Conservation (phyloP, 1,140 invertebrate genomes). For the Anoplolepis gracilipes region DNA sequence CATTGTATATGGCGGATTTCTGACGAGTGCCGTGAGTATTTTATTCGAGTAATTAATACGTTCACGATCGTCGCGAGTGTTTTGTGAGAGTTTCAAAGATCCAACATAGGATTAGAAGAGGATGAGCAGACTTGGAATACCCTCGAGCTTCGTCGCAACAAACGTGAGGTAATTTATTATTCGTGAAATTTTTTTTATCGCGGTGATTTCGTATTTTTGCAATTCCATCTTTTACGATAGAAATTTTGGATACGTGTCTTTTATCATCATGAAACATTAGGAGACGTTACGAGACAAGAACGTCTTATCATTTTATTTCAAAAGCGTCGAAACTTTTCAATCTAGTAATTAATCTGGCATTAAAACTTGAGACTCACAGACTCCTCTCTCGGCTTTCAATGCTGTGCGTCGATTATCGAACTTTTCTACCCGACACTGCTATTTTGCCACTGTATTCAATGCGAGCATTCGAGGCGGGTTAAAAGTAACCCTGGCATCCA, state of each 20-base stretch:
- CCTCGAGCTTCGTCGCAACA: too few species aligned
- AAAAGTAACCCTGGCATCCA: constrained; percentile 78
- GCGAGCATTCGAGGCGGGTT: constrained; percentile 75
- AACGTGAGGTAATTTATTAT: too few species aligned
- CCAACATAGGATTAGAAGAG: too few species aligned
- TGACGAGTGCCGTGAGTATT: too few species aligned
- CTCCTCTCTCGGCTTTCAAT: constrained; percentile 17
- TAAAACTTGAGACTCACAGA: background rate
- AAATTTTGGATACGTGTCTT: background rate
- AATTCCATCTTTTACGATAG: too few species aligned
- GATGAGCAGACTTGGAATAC: too few species aligned
- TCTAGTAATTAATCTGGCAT: constrained; percentile 48
- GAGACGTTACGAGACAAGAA: background rate
- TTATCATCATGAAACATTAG: background rate
- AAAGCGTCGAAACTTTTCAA: constrained; percentile 28
- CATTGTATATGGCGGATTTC: too few species aligned
- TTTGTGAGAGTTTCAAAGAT: too few species aligned
- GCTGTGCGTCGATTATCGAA: constrained; percentile 63
- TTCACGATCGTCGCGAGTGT: too few species aligned
- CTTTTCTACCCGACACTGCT: constrained; percentile 28
- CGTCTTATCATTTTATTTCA: background rate
- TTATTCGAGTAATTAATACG: too few species aligned
- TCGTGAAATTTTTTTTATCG: too few species aligned
- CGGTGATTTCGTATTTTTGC: too few species aligned
- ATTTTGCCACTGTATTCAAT: constrained; percentile 65